Conservation (phyloP, 2,888 invertebrate genomes). For the Gasteruption jaculator region DNA sequence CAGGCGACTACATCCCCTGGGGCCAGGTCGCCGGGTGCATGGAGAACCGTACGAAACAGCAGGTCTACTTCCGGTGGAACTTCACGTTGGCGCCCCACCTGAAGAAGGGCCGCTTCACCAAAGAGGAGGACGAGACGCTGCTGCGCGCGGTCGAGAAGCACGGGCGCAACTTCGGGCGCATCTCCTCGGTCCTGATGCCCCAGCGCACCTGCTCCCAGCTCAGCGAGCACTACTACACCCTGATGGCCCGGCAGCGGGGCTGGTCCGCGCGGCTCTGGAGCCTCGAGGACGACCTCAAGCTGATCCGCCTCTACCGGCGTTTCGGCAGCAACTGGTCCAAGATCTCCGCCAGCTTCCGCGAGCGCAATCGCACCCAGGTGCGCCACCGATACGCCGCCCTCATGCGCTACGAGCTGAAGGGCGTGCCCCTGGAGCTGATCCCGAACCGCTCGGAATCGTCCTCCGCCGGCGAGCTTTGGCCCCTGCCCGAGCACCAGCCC, state of each 20-base stretch:
- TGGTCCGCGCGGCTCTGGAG: conserved; percentile 58
- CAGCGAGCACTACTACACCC: conserved; percentile 58
- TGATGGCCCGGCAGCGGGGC: conserved; percentile 46
- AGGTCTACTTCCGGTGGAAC: conserved; percentile 58
- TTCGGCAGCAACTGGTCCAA: conserved; percentile 55
- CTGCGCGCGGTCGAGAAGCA: conserved; percentile 60
- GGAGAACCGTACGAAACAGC: conserved; percentile 61
- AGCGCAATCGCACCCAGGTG: conserved; percentile 58
- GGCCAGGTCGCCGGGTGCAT: conserved; percentile 62
- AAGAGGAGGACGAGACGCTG: conserved; percentile 65
- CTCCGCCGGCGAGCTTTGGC: too few relatives aligned
- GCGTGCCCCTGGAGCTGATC: too few relatives aligned
- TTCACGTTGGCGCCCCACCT: conserved; percentile 51
- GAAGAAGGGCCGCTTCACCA: conserved; percentile 62
- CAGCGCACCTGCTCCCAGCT: conserved; percentile 62
- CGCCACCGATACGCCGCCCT: conserved; percentile 60
- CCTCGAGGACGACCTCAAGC: conserved; percentile 58
- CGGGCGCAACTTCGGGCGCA: conserved; percentile 59
- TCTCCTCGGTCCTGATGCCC: conserved; percentile 58
- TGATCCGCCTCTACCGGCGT: conserved; percentile 54
- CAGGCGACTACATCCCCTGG: conserved; percentile 72
- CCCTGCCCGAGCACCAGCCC: too few relatives aligned
- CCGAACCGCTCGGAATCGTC: too few relatives aligned
- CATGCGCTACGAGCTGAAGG: too few relatives aligned
- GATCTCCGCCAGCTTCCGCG: conserved; percentile 55